Evolutionary conservation across 92 coral and sea anemone species (phyloP), one percentile per base, ranked within the genome.

Genomic region (Ricordea florida): DNA sequence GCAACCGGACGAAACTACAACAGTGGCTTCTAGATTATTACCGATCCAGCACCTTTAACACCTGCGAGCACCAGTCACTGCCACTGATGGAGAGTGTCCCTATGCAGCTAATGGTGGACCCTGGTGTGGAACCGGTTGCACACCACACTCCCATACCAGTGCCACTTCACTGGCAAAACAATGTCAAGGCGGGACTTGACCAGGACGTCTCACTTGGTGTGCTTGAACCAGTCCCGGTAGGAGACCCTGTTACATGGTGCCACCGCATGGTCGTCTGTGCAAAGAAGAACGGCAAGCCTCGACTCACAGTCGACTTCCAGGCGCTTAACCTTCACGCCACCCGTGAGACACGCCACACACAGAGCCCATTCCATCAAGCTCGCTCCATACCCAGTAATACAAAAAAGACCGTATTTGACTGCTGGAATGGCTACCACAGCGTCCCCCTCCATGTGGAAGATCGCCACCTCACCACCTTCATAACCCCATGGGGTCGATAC

Each of bases 41-140:
- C 78, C 57, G 20, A 8, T 77, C 89, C 15, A 72, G 86, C 66
- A 89, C 84, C 1, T 83, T 89, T 78, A 89, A 83, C 69, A 68
- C 76, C 3, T 88, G 89, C 57, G 69, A 59, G 10, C 90, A 84
- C 68, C 87, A 68, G 27, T 51, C 67, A 42, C 76, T 84, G 0
- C 90, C 90, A 5, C 62, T 74, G 7, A 84, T 74, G 87, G 82
- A 74, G 23, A 55, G 89, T 11, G 20, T 37, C 29, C 68, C 82
- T 18, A 77, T 76, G 85, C 34, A 74, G 37, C 69, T 76, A 21
- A 62, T 61, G 79, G 79, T 74, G 2, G 81, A 87, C 35, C 88
- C 77, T 14, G 44, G 44, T 5, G 89, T 84, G 14, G 78, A 64
- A 26, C 86, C 89, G 2, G 65, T 23, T 1, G 79, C 86, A 48